A percentile compares a stretch with the other conserved stretches of the same genome.
These are phyloP conservation scores for Beaufortia kweichowensis DNA, from an alignment of 2,113 vertebrate genomes.

Conservation along the genomic window DNA sequence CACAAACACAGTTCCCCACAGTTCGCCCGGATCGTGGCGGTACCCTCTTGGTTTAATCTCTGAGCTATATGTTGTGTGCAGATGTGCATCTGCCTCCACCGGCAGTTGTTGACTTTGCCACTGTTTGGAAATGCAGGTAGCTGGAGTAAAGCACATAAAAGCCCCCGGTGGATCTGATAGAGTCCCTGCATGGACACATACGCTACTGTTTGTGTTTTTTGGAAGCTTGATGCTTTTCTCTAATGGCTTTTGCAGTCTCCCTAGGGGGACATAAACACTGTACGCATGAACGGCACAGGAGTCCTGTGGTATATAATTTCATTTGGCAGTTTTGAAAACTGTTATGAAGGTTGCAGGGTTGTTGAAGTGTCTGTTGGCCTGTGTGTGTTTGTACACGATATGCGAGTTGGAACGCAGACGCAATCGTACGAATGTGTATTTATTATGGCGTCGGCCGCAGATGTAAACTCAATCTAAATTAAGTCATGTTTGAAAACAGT, in stretches of 20 bases:
- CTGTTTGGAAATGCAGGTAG: slow-evolving; percentile 70
- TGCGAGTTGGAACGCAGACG: slow-evolving; percentile 37
- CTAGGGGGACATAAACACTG: background rate
- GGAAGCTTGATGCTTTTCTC: slow-evolving; percentile 47
- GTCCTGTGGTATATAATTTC: slow-evolving; percentile 27
- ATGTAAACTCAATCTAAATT: slow-evolving; percentile 5
- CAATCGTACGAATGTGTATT: slow-evolving; percentile 31
- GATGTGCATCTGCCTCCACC: slow-evolving; percentile 69
- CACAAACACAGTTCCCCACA: slow-evolving; percentile 13
- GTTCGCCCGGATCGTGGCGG: slow-evolving; percentile 19
- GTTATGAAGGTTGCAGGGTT: slow-evolving; percentile 30
- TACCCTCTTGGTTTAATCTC: slow-evolving; percentile 53
- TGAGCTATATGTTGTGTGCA: slow-evolving; percentile 63
- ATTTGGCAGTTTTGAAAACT: slow-evolving; percentile 16
- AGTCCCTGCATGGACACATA: slow-evolving; percentile 46
- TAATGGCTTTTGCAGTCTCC: slow-evolving; percentile 53
- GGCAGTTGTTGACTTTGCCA: slow-evolving; percentile 68
- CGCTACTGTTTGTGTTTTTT: slow-evolving; percentile 59
- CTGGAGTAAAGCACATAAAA: slow-evolving; percentile 59
- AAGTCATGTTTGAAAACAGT: slow-evolving; percentile 29
- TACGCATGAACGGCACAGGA: slow-evolving; percentile 5
- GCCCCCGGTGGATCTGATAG: slow-evolving; percentile 62
- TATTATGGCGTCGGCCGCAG: slow-evolving; percentile 23
- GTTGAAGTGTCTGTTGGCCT: background rate
- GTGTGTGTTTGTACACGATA: slow-evolving; percentile 40